These are phyloP conservation scores for Dryococelus australis DNA, from an alignment of 2,888 invertebrate genomes.

Conservation along the genomic window DNA sequence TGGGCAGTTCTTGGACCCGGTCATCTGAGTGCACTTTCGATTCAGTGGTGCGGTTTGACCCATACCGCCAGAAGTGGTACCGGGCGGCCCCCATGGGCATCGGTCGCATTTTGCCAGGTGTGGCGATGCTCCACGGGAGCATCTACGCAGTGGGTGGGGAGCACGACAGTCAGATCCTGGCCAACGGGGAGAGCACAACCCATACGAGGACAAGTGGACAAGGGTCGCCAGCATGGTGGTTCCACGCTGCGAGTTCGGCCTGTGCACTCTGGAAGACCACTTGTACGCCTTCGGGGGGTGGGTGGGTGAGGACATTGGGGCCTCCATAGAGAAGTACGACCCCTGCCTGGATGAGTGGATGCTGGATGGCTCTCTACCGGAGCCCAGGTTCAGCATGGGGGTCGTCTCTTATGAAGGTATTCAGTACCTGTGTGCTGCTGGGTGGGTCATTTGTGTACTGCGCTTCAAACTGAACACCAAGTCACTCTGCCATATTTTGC, in stretches of 20 bases:
- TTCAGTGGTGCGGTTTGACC: slow-evolving; percentile 84
- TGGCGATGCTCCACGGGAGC: slow-evolving; percentile 81
- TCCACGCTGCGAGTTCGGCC: slow-evolving; percentile 88
- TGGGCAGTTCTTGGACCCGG: slow-evolving; percentile 72
- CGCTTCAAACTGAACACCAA: too few species aligned
- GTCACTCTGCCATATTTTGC: too few species aligned
- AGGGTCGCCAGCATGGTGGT: slow-evolving; percentile 73
- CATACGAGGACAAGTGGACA: slow-evolving; percentile 67
- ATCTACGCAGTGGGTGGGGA: slow-evolving; percentile 94
- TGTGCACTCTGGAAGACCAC: slow-evolving; percentile 82
- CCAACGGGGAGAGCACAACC: slow-evolving; percentile 86
- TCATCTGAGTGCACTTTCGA: slow-evolving; percentile 84
- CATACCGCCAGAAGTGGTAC: slow-evolving; percentile 79
- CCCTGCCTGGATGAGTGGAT: slow-evolving; percentile 81
- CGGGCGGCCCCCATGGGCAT: slow-evolving; percentile 82
- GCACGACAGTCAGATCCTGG: slow-evolving; percentile 86
- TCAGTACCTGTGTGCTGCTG: too few species aligned
- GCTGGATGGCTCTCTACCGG: slow-evolving; percentile 78
- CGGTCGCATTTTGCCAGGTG: slow-evolving; percentile 87
- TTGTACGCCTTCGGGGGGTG: slow-evolving; percentile 92
- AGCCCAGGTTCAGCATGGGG: slow-evolving; percentile 91
- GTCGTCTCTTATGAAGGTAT: slow-evolving; percentile 82
- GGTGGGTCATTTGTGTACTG: too few species aligned
- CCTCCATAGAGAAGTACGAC: slow-evolving; percentile 87
- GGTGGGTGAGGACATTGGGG: slow-evolving; percentile 91